These are phyloP conservation scores for Apolygus lucorum DNA, from an alignment of 1,140 invertebrate genomes.

Conservation along the genomic window DNA sequence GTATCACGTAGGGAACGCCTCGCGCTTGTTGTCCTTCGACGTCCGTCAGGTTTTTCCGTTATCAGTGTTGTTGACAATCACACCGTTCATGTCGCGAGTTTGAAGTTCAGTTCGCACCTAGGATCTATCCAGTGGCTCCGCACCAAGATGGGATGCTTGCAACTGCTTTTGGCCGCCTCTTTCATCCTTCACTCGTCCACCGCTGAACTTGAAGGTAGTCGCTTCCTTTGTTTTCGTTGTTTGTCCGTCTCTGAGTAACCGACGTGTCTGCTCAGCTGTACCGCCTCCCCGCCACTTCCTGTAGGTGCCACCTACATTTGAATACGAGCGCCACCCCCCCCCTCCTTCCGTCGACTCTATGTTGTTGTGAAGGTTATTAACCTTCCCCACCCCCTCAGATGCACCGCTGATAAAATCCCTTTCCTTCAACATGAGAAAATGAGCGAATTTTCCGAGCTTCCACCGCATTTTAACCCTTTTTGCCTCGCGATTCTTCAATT, in stretches of 20 bases:
- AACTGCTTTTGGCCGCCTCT: background rate
- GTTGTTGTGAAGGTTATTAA: slow-evolving; percentile 8
- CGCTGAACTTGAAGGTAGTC: background rate
- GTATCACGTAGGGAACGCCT: background rate
- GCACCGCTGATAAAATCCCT: background rate
- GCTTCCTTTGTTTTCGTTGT: background rate
- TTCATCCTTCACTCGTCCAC: background rate
- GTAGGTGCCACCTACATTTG: too few species aligned
- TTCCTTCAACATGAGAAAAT: background rate
- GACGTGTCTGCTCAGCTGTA: too few species aligned
- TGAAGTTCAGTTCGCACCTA: background rate
- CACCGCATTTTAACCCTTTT: too few species aligned
- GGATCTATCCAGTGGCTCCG: background rate
- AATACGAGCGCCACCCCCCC: too few species aligned
- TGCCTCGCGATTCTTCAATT: too few species aligned
- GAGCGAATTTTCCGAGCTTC: too few species aligned
- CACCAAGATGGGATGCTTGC: background rate
- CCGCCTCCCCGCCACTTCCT: too few species aligned
- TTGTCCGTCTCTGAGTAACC: too few species aligned
- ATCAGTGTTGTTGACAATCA: slow-evolving; percentile 1
- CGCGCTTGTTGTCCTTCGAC: background rate
- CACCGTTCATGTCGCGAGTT: slow-evolving; percentile 2
- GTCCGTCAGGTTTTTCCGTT: background rate
- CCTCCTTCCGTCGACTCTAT: too few species aligned
- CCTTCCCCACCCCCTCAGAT: background rate